Percentiles rank a stretch among this genome's conserved stretches.
phyloP scores from a whole-genome alignment of 92 coral and sea anemone species.

The Heteractis magnifica region DNA sequence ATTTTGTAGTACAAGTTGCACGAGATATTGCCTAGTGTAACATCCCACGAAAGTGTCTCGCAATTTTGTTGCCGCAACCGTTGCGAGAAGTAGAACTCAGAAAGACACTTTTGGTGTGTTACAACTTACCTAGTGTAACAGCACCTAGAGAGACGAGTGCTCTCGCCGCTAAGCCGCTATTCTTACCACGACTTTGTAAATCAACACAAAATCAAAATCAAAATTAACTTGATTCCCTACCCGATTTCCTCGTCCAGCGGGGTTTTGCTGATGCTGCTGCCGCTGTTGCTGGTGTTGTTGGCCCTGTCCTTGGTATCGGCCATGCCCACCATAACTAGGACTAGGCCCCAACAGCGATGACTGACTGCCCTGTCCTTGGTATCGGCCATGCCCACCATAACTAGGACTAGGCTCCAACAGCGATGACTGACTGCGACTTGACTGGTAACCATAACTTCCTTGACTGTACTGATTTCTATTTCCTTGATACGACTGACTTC shows the following conservation, averaged over 20 bases:
- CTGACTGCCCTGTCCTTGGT: conserved; percentile 17
- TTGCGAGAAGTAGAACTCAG: no score
- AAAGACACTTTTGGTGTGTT: no score
- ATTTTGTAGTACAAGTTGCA: no score
- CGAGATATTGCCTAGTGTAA: no score
- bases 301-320: conserved; percentile 20
- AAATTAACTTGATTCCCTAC: conserved; percentile 3
- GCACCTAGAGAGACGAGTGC: no score
- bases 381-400: conserved; percentile 26
- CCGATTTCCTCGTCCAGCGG: conserved; percentile 30
- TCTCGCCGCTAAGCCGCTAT: no score
- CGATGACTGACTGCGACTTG: conserved; percentile 26
- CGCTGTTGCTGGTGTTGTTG: conserved; percentile 40
- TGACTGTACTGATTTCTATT: conserved; percentile 3
- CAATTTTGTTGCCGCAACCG: no score
- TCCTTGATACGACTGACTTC: conserved; percentile 17
- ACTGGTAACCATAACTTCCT: conserved; percentile 18
- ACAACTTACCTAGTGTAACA: no score
- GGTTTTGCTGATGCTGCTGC: conserved; percentile 22
- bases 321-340: conserved; percentile 42
- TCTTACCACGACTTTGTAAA: neutral
- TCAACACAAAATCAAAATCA: neutral
- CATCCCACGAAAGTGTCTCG: no score
- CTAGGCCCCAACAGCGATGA: conserved; percentile 43
- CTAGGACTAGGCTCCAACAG: conserved; percentile 46